A percentile compares a stretch with the other conserved stretches of the same genome.
These are phyloP conservation scores for Parochlus steinenii DNA, from an alignment of 2,888 invertebrate species.

Conservation along the genomic window DNA sequence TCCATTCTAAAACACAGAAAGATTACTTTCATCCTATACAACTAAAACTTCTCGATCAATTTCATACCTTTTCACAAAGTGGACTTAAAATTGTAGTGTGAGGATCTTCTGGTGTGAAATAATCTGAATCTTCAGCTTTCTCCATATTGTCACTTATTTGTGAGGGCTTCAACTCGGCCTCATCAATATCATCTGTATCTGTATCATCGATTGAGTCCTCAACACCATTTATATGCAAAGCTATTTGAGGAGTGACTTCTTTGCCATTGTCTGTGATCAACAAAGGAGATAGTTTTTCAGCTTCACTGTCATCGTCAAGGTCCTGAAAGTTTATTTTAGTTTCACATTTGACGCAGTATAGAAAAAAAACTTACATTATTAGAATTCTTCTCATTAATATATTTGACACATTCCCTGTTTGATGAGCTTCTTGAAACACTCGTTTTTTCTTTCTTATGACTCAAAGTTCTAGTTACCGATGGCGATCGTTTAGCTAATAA, in stretches of 20 bases:
- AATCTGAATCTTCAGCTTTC: slow-evolving; percentile 53
- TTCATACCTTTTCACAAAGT: slow-evolving; percentile 30
- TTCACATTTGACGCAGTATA: background rate
- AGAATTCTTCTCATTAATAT: slow-evolving; percentile 40
- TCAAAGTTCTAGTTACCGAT: background rate
- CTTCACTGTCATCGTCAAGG: slow-evolving; percentile 64
- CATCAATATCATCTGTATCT: too few species aligned
- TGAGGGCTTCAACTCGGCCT: slow-evolving; percentile 1
- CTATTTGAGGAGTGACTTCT: background rate
- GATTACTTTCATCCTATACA: background rate
- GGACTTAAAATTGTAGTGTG: slow-evolving; percentile 48
- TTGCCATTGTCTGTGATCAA: slow-evolving; percentile 23
- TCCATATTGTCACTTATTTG: slow-evolving; percentile 5
- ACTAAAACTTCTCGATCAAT: background rate
- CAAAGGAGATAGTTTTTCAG: slow-evolving; percentile 64
- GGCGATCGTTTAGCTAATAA: slow-evolving; percentile 20
- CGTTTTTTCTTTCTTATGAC: slow-evolving; percentile 15
- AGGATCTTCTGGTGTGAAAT: slow-evolving; percentile 63
- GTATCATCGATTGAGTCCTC: slow-evolving; percentile 45
- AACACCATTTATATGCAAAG: slow-evolving; percentile 31
- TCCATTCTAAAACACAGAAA: background rate
- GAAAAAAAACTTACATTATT: slow-evolving; percentile 14
- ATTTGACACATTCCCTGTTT: slow-evolving; percentile 36
- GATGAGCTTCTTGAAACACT: slow-evolving; percentile 11
- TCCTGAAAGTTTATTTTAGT: slow-evolving; percentile 18